A percentile compares a stretch with the other conserved stretches of the same genome.
phyloP scores from a whole-genome alignment of 2,888 invertebrate species.

The Melanophora roralis region DNA sequence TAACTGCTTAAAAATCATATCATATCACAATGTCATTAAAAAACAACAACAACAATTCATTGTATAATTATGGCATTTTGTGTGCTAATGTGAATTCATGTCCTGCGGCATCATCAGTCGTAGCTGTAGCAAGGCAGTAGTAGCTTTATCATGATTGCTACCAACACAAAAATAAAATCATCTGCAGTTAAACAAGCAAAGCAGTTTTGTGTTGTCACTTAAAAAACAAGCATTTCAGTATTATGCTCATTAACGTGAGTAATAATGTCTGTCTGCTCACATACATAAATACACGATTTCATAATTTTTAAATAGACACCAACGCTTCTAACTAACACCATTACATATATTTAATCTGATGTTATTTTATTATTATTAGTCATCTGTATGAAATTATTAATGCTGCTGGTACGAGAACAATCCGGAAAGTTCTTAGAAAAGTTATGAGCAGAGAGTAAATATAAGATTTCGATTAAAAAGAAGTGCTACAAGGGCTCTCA shows the following conservation, averaged over 20 bases:
- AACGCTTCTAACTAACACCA: constrained; percentile 35
- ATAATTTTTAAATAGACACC: constrained; percentile 47
- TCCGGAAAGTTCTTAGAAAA: background rate
- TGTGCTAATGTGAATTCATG: constrained; percentile 73
- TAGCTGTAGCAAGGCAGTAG: constrained; percentile 25
- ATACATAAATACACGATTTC: constrained; percentile 33
- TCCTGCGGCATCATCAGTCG: constrained; percentile 67
- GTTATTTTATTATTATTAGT: constrained; percentile 54
- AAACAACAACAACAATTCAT: constrained; percentile 55
- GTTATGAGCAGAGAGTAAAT: too few relatives aligned
- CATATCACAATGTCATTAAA: constrained; percentile 59
- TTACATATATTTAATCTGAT: constrained; percentile 19
- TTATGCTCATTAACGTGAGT: constrained; percentile 56
- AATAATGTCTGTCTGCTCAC: background rate
- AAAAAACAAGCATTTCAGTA: constrained; percentile 42
- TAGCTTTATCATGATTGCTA: constrained; percentile 63
- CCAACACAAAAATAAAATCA: constrained; percentile 52
- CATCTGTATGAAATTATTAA: constrained; percentile 40
- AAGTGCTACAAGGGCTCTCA: too few relatives aligned
- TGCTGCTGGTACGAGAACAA: background rate
- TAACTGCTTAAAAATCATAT: constrained; percentile 58
- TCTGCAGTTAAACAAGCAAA: constrained; percentile 19
- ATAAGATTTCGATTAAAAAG: too few relatives aligned
- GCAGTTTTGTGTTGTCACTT: constrained; percentile 10
- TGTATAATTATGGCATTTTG: constrained; percentile 73